Base-by-base conservation (phyloP, 2,113 vertebrate species). In the Nymphicus hollandicus region DNA sequence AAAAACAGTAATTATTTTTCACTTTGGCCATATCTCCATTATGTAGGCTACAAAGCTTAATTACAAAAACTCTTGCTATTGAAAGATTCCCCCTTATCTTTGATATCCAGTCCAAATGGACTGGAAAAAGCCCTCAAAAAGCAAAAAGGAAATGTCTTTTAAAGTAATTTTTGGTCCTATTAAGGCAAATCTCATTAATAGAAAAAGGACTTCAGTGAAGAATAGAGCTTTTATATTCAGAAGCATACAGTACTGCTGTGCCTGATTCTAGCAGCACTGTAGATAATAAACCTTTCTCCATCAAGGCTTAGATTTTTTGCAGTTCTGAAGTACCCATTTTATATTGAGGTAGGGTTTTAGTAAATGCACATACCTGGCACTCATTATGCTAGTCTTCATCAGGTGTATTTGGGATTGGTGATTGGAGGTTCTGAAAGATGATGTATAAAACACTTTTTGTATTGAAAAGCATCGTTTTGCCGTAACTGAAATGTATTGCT, bases 51-150 rank as follows among this genome's bases (percentile, higher is more conserved):
- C 91, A 95, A 95, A 96, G 84, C 92, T 89, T 96, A 96, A 96
- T 96, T 96, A 95, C 89, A 91, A 95, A 93, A 94, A 61, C 81
- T 80, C 61, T 81, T 95, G 58, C 87, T 95, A 96, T 91, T 95
- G 84, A 97, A 96, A 95, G 93, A 96, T 96, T 95, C 92, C 46
- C 44, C 78, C 91, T 96, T 95, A 96, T 96, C 96, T 96, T 94
- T 95, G 94, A 95, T 94, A 95, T 87, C 86, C 91, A 92, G 94
- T 71, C 89, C 86, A 97, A 96, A 95, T 95, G 95, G 87, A 86
- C 73, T 95, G 87, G 89, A 85, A 95, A 82, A 91, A 39, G 5
- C 76, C 79, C 55, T 95, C 93, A 87, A 96, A 95, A 94, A 91
- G 78, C 92, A 95, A 44, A 96, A 96, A 95, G 61, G 31, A 96